phyloP scores from a whole-genome alignment of 2,888 invertebrate species.

The Tiliacea citrago region DNA sequence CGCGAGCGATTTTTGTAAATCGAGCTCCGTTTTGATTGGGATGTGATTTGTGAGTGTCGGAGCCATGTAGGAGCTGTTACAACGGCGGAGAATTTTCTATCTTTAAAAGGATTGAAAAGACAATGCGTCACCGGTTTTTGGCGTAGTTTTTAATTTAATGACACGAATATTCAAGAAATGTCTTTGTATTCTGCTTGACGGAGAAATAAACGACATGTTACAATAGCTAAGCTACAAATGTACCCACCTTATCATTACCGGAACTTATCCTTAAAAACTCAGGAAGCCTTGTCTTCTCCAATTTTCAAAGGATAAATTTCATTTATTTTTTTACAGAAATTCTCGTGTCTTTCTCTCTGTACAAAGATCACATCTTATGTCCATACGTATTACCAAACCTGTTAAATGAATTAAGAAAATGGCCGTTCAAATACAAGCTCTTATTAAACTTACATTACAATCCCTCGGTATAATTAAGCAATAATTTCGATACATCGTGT shows the following conservation, averaged over 20 bases:
- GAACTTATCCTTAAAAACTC: background rate
- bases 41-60: slow-evolving; percentile 60
- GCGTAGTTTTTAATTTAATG: background rate
- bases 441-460: slow-evolving; percentile 48
- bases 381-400: slow-evolving; percentile 10
- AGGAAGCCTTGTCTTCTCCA: background rate
- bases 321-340: background rate
- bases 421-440: slow-evolving; percentile 23
- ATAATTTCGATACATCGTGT: slow-evolving; percentile 59
- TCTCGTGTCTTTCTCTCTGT: background rate
- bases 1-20: slow-evolving; percentile 63
- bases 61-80: slow-evolving; percentile 40
- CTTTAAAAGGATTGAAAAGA: slow-evolving; percentile 6
- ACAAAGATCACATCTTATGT: slow-evolving; percentile 13
- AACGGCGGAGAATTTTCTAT: slow-evolving; percentile 35
- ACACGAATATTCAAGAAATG: background rate
- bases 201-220: background rate
- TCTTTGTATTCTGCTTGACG: background rate
- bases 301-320: background rate
- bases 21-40: slow-evolving; percentile 58
- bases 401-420: slow-evolving; percentile 47
- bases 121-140: slow-evolving; percentile 10
- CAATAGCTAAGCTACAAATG: background rate
- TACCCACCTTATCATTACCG: background rate
- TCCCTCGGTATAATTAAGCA: slow-evolving; percentile 59